Base-by-base conservation (phyloP, 2,797 vertebrate genomes). In the Craterocephalus amniculus region DNA sequence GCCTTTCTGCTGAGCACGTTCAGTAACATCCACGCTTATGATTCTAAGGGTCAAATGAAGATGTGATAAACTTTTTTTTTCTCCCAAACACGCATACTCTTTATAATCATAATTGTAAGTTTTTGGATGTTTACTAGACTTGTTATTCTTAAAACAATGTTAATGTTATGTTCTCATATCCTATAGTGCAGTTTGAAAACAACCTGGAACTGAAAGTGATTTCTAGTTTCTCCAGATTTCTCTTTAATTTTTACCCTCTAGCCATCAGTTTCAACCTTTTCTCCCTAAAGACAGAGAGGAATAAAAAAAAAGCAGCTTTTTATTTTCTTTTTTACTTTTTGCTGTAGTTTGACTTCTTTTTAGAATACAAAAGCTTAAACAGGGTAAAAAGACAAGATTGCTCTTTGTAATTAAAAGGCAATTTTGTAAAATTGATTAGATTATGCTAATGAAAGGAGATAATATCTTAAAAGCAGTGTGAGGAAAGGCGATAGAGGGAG, bases 371-470 rank as follows among this genome's bases (percentile, higher is more conserved):
- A 83, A 82, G 71, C 74, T 80, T 78, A 55, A 79, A 76, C 68
- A 73, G 63, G 72, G 62, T 71, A 71, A 81, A 86, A 81, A 61
- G 78, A 81, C 79, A 70, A 90, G 83, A 83, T 85, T 88, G 82
- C 83, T 82, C 86, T 89, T 82, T 80, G 85, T 93, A 94, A 94
- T 94, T 94, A 92, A 93, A 94, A 93, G 85, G 81, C 88, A 91
- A 91, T 92, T 93, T 92, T 86, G 78, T 77, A 62, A 92, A 94
- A 92, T 88, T 90, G 88, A 94, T 94, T 93, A 94, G 87, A 91
- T 94, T 93, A 94, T 93, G 93, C 86, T 94, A 94, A 94, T 94
- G 79, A 83, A 40, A 75, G 63, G 65, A 88, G 92, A 93, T 93
- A 78, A 86, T 88, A 93, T 93, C 87, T 91, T 83, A 82, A 91